Evolutionary conservation across 2,797 vertebrate species (phyloP).

Genomic region (Takifugu ocellatus): DNA sequence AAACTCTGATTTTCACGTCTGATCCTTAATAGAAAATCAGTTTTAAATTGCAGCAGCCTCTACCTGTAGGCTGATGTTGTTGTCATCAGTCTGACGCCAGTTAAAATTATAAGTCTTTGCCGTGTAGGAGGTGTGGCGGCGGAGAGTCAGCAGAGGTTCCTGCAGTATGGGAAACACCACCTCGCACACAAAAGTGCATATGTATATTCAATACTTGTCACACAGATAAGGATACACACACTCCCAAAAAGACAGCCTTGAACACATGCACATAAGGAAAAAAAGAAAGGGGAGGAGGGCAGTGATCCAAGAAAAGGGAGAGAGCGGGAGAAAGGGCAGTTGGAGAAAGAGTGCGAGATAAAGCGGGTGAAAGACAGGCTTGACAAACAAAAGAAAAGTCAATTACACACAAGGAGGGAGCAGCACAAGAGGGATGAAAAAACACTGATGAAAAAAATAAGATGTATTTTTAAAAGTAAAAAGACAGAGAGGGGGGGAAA

Average conservation of each 20-base stretch:
- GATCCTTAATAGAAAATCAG: slow-evolving; percentile 2
- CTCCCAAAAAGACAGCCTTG: slow-evolving; percentile 23
- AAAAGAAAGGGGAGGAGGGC: slow-evolving; percentile 16
- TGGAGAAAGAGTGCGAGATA: slow-evolving; percentile 41
- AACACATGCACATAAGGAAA: slow-evolving; percentile 30
- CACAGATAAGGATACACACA: slow-evolving; percentile 38
- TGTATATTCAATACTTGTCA: slow-evolving; percentile 21
- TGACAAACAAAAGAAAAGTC: slow-evolving; percentile 56
- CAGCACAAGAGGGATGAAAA: slow-evolving; percentile 24
- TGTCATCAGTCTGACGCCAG: slow-evolving; percentile 23
- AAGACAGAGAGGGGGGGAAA: slow-evolving; percentile 4
- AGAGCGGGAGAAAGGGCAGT: slow-evolving; percentile 46
- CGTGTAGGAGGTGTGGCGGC: slow-evolving; percentile 38
- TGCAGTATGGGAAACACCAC: slow-evolving; percentile 28
- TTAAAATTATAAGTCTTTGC: slow-evolving; percentile 43
- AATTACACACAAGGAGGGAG: slow-evolving; percentile 45
- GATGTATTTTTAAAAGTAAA: not conserved
- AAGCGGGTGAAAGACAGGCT: slow-evolving; percentile 50
- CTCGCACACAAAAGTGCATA: slow-evolving; percentile 10
- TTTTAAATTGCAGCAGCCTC: slow-evolving; percentile 6
- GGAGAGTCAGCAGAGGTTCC: slow-evolving; percentile 29
- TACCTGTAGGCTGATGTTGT: no score
- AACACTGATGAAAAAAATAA: slow-evolving; percentile 31
- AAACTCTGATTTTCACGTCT: no score
- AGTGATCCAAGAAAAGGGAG: slow-evolving; percentile 29